phyloP scores from a whole-genome alignment of 2,113 vertebrate species.

The Agapornis roseicollis region DNA sequence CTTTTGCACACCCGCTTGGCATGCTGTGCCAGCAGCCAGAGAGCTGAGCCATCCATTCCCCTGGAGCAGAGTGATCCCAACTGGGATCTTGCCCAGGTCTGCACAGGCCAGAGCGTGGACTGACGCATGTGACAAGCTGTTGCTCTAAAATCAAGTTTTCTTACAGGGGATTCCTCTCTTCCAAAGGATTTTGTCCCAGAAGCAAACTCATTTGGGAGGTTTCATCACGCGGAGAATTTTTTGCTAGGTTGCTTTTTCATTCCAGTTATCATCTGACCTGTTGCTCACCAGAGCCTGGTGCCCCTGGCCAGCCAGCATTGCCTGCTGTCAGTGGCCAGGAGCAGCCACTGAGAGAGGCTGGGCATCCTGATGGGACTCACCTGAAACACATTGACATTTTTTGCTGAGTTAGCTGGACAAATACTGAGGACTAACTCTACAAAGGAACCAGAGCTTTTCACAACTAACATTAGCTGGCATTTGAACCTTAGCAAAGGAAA shows the following conservation, averaged over 20 bases:
- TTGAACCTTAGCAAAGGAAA: background rate
- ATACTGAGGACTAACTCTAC: background rate
- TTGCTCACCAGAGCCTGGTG: background rate
- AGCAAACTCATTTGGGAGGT: background rate
- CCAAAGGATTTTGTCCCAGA: background rate
- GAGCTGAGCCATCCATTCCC: background rate
- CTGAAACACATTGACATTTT: background rate
- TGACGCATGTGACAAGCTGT: background rate
- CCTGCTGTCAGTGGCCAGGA: background rate
- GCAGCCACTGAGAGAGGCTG: background rate
- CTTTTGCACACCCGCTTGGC: rapidly evolving
- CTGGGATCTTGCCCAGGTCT: background rate
- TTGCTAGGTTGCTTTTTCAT: background rate
- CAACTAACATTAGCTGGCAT: background rate
- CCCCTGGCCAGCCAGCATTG: background rate
- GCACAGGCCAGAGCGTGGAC: too few species aligned
- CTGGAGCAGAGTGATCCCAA: background rate
- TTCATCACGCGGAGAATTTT: background rate
- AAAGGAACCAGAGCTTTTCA: background rate
- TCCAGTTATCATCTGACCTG: background rate
- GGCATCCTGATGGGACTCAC: background rate
- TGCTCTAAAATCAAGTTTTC: background rate
- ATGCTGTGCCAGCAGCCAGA: background rate
- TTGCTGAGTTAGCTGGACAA: background rate
- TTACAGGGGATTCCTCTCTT: background rate